phyloP scores from a whole-genome alignment of 2,797 vertebrate species.

The Xerus rutilus region DNA sequence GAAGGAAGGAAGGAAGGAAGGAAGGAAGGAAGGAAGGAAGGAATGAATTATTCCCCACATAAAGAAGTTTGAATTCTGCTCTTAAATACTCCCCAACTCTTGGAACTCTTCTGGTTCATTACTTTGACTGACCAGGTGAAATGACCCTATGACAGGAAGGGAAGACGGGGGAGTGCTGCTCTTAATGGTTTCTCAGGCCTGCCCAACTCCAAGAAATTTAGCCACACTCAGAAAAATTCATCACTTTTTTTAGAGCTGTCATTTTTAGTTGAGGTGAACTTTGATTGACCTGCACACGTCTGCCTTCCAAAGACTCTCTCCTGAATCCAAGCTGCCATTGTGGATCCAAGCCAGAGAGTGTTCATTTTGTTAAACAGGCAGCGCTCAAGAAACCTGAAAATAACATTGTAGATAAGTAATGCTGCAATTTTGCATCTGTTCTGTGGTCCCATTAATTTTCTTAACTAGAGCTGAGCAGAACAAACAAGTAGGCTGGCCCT shows the following conservation, averaged over 20 bases:
- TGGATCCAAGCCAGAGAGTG: constrained; percentile 65
- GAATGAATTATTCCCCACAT: not conserved
- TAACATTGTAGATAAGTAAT: constrained; percentile 72
- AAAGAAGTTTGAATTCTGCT: constrained; percentile 19
- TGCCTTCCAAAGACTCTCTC: constrained; percentile 40
- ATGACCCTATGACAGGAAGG: not conserved
- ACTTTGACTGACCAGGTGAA: not conserved
- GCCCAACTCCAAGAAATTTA: not conserved
- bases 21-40: no score
- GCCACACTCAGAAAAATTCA: constrained; percentile 30
- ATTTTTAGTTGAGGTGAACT: constrained; percentile 67
- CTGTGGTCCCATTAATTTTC: constrained; percentile 79
- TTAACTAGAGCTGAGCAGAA: constrained; percentile 77
- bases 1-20: no score
- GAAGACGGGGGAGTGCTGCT: not conserved
- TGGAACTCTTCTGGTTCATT: not conserved
- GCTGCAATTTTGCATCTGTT: constrained; percentile 80
- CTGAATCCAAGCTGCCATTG: constrained; percentile 17
- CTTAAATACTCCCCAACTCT: not conserved
- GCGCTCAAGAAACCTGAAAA: constrained; percentile 65
- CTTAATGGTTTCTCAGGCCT: not conserved
- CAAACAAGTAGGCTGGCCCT: constrained; percentile 60
- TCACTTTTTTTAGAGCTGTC: not conserved
- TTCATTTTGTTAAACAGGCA: constrained; percentile 69
- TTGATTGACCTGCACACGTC: constrained; percentile 41